These are phyloP conservation scores for Hemiprocne comata DNA, from an alignment of 2,113 vertebrate genomes.

Conservation along the genomic window DNA sequence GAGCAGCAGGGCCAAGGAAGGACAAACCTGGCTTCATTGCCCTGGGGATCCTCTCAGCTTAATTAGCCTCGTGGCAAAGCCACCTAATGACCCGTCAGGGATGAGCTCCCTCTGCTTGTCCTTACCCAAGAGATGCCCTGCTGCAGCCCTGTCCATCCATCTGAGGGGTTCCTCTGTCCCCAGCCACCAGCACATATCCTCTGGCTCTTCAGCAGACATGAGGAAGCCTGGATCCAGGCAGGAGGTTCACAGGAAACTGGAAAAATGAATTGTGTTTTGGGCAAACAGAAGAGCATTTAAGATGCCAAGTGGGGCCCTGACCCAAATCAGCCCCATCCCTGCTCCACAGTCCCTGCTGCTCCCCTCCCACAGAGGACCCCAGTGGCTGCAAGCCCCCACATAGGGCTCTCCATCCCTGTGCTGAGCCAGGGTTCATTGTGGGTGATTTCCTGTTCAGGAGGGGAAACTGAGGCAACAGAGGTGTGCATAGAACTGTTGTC, in stretches of 20 bases:
- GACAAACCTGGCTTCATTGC: neutral
- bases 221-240: neutral
- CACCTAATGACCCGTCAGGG: neutral
- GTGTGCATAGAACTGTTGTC: accelerated
- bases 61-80: neutral
- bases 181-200: neutral
- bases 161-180: neutral
- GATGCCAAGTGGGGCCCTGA: neutral
- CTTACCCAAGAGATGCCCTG: neutral
- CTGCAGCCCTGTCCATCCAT: neutral
- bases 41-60: neutral
- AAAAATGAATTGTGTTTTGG: neutral
- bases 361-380: accelerated
- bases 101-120: neutral
- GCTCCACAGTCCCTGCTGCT: neutral
- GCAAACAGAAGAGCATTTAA: neutral
- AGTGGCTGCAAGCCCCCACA: accelerated
- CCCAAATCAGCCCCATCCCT: too few species aligned
- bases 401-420: neutral
- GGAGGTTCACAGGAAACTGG: neutral
- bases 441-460: accelerated
- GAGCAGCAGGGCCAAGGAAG: neutral
- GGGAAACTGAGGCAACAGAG: neutral
- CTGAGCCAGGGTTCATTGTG: accelerated
- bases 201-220: neutral